Evolutionary conservation across 2,113 vertebrate species (phyloP).

Genomic region (Larimichthys polyactis): DNA sequence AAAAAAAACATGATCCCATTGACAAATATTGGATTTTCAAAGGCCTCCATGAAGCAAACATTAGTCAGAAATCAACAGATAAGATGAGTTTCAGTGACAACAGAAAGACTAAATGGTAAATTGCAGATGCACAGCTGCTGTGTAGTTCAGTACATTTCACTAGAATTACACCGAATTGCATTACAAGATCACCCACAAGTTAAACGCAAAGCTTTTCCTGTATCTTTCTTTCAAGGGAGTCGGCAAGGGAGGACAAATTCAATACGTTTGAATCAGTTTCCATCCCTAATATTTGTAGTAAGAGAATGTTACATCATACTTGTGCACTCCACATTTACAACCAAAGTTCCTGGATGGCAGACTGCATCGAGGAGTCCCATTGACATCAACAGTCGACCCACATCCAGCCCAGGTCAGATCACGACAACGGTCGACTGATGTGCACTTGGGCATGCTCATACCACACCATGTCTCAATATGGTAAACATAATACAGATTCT

Average conservation of each 20-base stretch:
- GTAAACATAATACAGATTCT: neutral
- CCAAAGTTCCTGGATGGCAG: neutral
- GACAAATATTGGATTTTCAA: neutral
- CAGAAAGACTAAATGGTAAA: neutral
- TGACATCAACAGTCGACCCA: neutral
- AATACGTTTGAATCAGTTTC: neutral
- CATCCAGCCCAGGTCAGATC: neutral
- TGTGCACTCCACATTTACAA: neutral
- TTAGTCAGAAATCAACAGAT: neutral
- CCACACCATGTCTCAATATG: neutral
- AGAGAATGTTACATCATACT: neutral
- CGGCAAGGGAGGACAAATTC: neutral
- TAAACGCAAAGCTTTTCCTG: neutral
- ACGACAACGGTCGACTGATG: neutral
- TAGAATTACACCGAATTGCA: neutral
- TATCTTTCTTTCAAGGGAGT: neutral
- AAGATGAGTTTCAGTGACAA: neutral
- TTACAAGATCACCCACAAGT: neutral
- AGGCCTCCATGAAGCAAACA: neutral
- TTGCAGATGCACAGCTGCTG: neutral
- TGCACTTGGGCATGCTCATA: neutral
- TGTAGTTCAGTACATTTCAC: neutral
- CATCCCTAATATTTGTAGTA: neutral
- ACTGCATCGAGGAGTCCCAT: neutral
- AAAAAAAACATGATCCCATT: no score